Conservation (phyloP, 2,888 invertebrate species). For the Drosophila dives region DNA sequence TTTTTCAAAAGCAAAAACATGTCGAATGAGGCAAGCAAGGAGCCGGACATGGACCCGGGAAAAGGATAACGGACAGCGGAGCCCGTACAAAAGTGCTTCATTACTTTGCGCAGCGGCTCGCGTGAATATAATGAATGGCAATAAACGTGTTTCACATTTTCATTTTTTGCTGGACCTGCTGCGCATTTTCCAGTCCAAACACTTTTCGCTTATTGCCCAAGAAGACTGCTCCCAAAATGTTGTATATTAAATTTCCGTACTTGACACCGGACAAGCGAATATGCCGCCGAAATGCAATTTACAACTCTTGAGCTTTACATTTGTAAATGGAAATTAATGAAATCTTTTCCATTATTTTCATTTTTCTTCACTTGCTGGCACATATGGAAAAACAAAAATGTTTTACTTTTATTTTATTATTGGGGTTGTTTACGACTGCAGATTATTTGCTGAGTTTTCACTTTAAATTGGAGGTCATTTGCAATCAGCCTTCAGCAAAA, state of each 20-base stretch:
- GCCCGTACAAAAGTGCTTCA: slow-evolving; percentile 69
- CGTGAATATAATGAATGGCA: slow-evolving; percentile 81
- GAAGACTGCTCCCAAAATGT: slow-evolving; percentile 31
- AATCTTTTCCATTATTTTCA: slow-evolving; percentile 27
- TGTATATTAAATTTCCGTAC: slow-evolving; percentile 44
- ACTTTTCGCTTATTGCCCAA: slow-evolving; percentile 59
- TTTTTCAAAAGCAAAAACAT: slow-evolving; percentile 54
- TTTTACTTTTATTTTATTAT: slow-evolving; percentile 3
- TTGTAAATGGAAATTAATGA: slow-evolving; percentile 35
- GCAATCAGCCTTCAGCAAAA: slow-evolving; percentile 38
- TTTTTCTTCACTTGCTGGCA: not conserved
- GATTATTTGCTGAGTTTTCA: slow-evolving; percentile 23
- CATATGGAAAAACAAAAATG: not conserved
- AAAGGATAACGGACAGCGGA: slow-evolving; percentile 49
- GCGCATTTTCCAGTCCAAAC: slow-evolving; percentile 25
- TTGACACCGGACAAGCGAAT: slow-evolving; percentile 18
- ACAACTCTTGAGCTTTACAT: not conserved
- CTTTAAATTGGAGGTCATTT: slow-evolving; percentile 50
- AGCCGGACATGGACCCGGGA: slow-evolving; percentile 33
- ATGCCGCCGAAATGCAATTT: slow-evolving; percentile 14
- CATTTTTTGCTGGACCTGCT: slow-evolving; percentile 24
- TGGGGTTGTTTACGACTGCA: slow-evolving; percentile 14
- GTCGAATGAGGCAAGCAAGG: slow-evolving; percentile 10
- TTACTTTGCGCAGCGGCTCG: slow-evolving; percentile 82
- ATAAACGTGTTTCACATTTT: slow-evolving; percentile 81